A percentile compares a stretch with the other conserved stretches of the same genome.
These are phyloP conservation scores for Subanguina moxae DNA, from an alignment of 1,140 invertebrate genomes.

Conservation along the genomic window DNA sequence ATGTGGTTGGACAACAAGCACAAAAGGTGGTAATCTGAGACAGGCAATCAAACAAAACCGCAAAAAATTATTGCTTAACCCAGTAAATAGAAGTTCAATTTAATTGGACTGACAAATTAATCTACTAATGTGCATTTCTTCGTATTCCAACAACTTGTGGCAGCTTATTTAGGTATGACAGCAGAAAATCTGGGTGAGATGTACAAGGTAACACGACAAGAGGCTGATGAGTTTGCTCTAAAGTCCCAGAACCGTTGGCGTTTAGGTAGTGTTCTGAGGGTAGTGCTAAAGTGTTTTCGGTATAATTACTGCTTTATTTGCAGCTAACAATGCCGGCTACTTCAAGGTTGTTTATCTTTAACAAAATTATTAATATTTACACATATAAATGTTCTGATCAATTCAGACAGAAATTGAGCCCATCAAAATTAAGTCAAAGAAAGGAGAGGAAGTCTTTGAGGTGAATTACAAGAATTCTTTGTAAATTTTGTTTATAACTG, in stretches of 20 bases:
- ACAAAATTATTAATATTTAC: no score
- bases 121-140: no score
- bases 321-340: constrained; percentile 77
- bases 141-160: no score
- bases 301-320: constrained; percentile 46
- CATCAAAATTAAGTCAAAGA: constrained; percentile 77
- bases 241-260: constrained; percentile 68
- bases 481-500: no score
- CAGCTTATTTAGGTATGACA: constrained; percentile 94
- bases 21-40: no score
- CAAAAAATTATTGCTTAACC: no score
- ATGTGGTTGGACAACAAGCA: no score
- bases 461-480: no score
- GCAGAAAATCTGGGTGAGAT: constrained; percentile 92
- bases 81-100: no score
- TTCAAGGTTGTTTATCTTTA: constrained; percentile 67
- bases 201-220: constrained; percentile 77
- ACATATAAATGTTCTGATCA: no score
- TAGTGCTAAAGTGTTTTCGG: neutral
- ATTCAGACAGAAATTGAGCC: constrained; percentile 75
- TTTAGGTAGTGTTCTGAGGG: constrained; percentile 40
- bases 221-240: constrained; percentile 82
- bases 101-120: no score
- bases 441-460: constrained; percentile 72
- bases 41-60: no score